Conservation (phyloP, 1,140 invertebrate species). For the Ericerus pela region DNA sequence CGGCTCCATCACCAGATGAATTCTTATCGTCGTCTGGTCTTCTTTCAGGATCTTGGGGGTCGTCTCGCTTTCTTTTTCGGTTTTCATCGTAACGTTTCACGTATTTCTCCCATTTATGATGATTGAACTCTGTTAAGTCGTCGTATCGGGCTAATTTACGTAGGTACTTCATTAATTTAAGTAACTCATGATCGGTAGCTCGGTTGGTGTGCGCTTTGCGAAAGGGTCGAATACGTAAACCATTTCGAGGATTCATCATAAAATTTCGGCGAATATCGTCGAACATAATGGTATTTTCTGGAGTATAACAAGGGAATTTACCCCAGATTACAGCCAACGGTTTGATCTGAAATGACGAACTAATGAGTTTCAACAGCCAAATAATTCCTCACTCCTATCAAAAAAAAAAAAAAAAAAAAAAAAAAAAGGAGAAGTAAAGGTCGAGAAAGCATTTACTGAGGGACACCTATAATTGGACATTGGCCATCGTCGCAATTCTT, state of each 20-base stretch:
- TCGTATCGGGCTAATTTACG: conserved; percentile 65
- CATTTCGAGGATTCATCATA: conserved; percentile 92
- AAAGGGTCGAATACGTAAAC: conserved; percentile 79
- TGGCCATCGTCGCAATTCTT: too few species aligned
- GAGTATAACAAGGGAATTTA: conserved; percentile 71
- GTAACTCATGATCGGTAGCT: conserved; percentile 64
- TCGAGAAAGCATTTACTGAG: too few species aligned
- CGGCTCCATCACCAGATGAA: conserved; percentile 1
- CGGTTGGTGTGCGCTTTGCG: conserved; percentile 78
- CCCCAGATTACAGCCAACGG: conserved; percentile 95
- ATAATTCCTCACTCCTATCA: background rate
- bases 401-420: background rate
- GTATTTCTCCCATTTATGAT: conserved; percentile 82
- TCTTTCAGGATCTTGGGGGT: background rate
- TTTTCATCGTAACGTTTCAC: conserved; percentile 25
- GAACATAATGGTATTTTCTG: conserved; percentile 95
- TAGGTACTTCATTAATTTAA: conserved; percentile 70
- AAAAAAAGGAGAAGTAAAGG: too few species aligned
- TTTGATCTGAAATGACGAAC: conserved; percentile 60
- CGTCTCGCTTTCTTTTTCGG: background rate
- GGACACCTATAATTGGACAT: too few species aligned
- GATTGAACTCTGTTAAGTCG: conserved; percentile 72
- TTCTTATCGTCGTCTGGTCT: background rate
- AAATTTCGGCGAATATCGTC: conserved; percentile 95
- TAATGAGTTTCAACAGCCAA: background rate